Conservation (phyloP, 2,888 invertebrate genomes). For the Seladonia tumulorum region DNA sequence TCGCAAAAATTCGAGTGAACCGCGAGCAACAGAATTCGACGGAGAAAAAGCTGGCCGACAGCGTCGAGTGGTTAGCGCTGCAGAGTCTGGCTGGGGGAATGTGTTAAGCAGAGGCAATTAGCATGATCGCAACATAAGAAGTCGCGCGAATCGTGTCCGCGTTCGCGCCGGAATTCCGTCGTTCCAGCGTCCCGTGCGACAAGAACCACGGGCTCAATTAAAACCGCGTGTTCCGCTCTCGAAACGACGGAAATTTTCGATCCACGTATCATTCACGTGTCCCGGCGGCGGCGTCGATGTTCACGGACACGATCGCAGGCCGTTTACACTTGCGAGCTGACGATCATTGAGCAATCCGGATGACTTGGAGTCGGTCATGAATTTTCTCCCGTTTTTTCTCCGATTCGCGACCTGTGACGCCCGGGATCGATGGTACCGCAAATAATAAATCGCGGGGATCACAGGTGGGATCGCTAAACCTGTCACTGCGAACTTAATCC, state of each 20-base stretch:
- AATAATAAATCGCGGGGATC: not conserved
- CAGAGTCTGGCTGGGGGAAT: not conserved
- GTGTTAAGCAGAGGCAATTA: not conserved
- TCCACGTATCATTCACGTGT: conserved; percentile 31
- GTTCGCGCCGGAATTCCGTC: not conserved
- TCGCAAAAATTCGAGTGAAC: not conserved
- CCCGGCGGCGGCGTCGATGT: not conserved
- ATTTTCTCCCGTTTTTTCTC: not conserved
- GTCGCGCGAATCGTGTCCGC: not conserved
- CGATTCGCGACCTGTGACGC: conserved; percentile 2
- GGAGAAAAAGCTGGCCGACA: not conserved
- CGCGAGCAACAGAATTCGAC: not conserved
- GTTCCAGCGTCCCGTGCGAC: conserved; percentile 19
- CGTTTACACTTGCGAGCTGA: not conserved
- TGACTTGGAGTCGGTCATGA: conserved; percentile 16
- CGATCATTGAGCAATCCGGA: conserved; percentile 38
- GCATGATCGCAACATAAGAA: not conserved
- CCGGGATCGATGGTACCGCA: not conserved
- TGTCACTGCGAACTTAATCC: not conserved
- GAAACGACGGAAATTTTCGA: conserved; percentile 39
- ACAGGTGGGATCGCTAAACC: not conserved
- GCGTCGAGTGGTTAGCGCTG: not conserved
- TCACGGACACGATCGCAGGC: not conserved
- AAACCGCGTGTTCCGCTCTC: not conserved
- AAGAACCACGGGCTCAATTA: conserved; percentile 26